Conservation (phyloP, 2,113 vertebrate genomes). For the Pseudorectes ferrugineus region DNA sequence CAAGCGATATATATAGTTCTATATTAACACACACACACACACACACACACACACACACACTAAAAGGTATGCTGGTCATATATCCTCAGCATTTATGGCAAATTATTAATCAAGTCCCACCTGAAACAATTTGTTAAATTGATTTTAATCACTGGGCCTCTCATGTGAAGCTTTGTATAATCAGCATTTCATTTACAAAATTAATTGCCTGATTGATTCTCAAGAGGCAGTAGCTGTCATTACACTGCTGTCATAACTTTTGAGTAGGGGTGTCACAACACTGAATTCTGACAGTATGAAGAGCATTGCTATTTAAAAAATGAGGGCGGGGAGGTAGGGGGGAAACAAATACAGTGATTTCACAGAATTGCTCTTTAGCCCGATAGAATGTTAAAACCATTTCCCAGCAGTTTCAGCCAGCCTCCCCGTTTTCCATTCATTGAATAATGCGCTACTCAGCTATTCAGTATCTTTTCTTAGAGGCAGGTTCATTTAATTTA, state of each 20-base stretch:
- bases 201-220: conserved; percentile 88
- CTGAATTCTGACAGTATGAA: conserved; percentile 72
- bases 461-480: conserved; percentile 49
- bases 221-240: conserved; percentile 82
- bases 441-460: conserved; percentile 34
- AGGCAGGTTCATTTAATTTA: conserved; percentile 63
- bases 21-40: not conserved
- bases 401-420: not conserved
- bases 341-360: conserved; percentile 62
- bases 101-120: conserved; percentile 87
- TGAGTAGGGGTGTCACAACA: conserved; percentile 85
- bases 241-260: conserved; percentile 80
- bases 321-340: conserved; percentile 49
- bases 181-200: conserved; percentile 88
- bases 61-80: conserved; percentile 76
- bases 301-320: conserved; percentile 78
- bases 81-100: conserved; percentile 72
- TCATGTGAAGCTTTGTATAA: conserved; percentile 85
- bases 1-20: conserved; percentile 15
- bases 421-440: conserved; percentile 8
- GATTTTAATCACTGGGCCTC: conserved; percentile 87
- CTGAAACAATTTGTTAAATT: conserved; percentile 88
- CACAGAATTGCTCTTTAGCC: conserved; percentile 46
- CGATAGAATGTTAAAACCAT: not conserved
- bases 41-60: not conserved